Percentiles rank a stretch among this genome's conserved stretches.
phyloP scores from a whole-genome alignment of 2,797 vertebrate species.

The Sebastes matsubarae region DNA sequence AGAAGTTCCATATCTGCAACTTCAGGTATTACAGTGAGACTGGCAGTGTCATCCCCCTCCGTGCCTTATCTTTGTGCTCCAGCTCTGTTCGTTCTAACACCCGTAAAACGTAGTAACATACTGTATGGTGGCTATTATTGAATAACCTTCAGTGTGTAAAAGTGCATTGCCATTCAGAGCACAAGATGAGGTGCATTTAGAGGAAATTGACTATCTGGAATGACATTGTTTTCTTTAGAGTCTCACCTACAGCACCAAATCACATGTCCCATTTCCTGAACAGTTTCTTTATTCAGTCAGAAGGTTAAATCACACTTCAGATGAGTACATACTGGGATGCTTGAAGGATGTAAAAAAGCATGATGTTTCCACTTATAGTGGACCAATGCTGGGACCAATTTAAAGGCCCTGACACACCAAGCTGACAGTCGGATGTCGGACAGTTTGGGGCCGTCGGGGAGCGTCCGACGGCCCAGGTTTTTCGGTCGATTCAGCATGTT shows the following conservation, averaged over 20 bases:
- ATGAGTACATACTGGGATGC: background rate
- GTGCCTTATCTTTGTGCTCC: conserved; percentile 57
- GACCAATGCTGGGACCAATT: background rate
- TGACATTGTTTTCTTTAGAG: background rate
- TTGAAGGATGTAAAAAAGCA: background rate
- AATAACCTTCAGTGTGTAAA: conserved; percentile 1
- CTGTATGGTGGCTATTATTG: background rate
- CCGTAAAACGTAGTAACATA: conserved; percentile 26
- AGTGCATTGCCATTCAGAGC: background rate
- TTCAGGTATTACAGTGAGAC: conserved; percentile 4
- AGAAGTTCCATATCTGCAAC: conserved; percentile 8
- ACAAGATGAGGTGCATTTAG: conserved; percentile 3
- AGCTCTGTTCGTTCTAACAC: conserved; percentile 43
- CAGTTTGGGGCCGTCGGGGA: too few species aligned
- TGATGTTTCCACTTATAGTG: background rate
- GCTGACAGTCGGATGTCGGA: too few species aligned
- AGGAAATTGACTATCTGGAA: background rate
- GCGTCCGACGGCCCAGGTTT: too few species aligned
- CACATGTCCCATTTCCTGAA: background rate
- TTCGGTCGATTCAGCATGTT: too few species aligned
- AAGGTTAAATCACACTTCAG: conserved; percentile 1
- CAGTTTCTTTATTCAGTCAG: background rate
- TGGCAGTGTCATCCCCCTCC: background rate
- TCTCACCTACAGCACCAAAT: background rate
- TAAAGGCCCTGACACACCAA: too few species aligned